Evolutionary conservation across 2,113 vertebrate genomes (phyloP).

Genomic region (Montifringilla adamsi): DNA sequence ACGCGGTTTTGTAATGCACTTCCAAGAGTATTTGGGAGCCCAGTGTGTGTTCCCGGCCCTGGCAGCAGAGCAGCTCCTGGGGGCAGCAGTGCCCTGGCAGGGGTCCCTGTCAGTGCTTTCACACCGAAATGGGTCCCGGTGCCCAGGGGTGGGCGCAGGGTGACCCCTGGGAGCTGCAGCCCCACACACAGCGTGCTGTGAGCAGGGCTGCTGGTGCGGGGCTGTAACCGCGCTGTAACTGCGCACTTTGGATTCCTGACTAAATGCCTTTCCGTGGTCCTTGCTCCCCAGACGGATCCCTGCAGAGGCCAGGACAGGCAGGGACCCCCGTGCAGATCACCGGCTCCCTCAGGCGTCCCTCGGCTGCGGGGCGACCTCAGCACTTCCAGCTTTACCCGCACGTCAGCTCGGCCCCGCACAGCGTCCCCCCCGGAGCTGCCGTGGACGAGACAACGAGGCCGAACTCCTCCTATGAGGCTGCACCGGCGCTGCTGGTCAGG

Average conservation of each 20-base stretch:
- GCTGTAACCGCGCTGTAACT: rapidly evolving
- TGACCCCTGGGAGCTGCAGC: rapidly evolving
- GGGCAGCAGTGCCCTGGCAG: neutral
- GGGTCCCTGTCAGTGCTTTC: rapidly evolving
- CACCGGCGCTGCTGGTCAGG: neutral
- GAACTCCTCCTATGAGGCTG: conserved; percentile 45
- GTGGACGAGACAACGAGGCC: conserved; percentile 69
- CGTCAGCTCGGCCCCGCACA: neutral
- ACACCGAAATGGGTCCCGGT: rapidly evolving
- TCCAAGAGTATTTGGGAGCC: rapidly evolving
- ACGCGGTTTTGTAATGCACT: rapidly evolving
- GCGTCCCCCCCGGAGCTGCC: neutral
- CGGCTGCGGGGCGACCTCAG: conserved; percentile 41
- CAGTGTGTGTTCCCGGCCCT: rapidly evolving
- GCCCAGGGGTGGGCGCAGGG: rapidly evolving
- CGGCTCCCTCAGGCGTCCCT: conserved; percentile 63
- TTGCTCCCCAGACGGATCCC: conserved; percentile 69
- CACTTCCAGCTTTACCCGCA: conserved; percentile 74
- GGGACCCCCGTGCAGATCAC: conserved; percentile 64
- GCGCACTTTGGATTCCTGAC: rapidly evolving
- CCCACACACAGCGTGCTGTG: rapidly evolving
- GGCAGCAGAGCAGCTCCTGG: neutral
- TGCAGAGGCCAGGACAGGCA: conserved; percentile 66
- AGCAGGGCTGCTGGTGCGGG: neutral
- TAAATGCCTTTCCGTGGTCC: neutral